Conservation (phyloP, 1,140 invertebrate species). For the Mactra quadrangularis region DNA sequence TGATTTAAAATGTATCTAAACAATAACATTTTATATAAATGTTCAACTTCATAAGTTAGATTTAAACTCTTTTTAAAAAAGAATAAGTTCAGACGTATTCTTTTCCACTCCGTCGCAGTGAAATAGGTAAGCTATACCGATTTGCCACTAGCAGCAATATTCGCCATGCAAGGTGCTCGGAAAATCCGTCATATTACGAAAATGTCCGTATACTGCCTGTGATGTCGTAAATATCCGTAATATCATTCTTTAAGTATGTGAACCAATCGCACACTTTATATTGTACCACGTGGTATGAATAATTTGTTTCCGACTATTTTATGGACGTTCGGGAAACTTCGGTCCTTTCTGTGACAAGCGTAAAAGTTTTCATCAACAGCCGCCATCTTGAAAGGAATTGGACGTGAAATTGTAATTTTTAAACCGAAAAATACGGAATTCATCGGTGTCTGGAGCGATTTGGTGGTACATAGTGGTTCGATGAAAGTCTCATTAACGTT, state of each 20-base stretch:
- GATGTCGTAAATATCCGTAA: constrained; percentile 1
- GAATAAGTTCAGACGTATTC: too few species aligned
- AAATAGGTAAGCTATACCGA: too few species aligned
- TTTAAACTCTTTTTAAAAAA: too few species aligned
- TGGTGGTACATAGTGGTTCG: constrained; percentile 7
- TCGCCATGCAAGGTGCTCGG: too few species aligned
- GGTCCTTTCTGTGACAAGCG: constrained; percentile 89
- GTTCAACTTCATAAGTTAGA: too few species aligned
- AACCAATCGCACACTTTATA: constrained; percentile 6
- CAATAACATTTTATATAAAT: too few species aligned
- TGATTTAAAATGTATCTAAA: too few species aligned
- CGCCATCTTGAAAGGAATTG: constrained; percentile 93
- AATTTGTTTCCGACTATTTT: constrained; percentile 76
- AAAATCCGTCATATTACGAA: too few species aligned
- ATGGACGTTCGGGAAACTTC: constrained; percentile 88
- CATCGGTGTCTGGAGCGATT: background rate
- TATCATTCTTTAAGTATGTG: background rate
- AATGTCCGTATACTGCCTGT: too few species aligned
- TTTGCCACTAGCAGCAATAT: too few species aligned
- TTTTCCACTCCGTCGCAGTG: too few species aligned
- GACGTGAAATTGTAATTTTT: constrained; percentile 78
- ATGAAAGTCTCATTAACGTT: constrained; percentile 59
- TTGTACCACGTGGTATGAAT: constrained; percentile 75
- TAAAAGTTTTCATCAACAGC: constrained; percentile 96
- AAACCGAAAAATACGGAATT: constrained; percentile 47